Evolutionary conservation across 2,797 vertebrate genomes (phyloP), one percentile per base, ranked within the genome.

Genomic region (Gymnodraco acuticeps): DNA sequence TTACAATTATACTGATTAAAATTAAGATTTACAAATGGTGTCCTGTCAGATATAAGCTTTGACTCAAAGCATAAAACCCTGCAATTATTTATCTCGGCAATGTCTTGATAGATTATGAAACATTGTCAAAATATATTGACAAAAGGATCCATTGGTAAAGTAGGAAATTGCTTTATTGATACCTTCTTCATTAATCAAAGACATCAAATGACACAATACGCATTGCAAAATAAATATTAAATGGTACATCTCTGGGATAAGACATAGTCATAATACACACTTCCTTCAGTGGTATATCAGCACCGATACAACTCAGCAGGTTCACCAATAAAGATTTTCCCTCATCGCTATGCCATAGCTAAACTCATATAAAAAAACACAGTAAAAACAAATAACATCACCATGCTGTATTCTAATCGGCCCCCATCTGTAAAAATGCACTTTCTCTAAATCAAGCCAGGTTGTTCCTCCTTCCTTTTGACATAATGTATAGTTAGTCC

Each of bases 341-440:
- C 63, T 78, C 43, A 67, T 69, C 60, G 13, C 20, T 19, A 27
- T 72, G 68, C n/a, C n/a, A 10, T 31, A 80, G 65, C 27, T 54
- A 33, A 58, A 61, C 42, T 13, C 54, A 50, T 61, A 65, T 50
- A 63, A 55, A 87, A 61, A 73, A 70, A 80, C 60, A 43, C 69
- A 60, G 76, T 73, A 55, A 63, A 77, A 59, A 80, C 62, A 31
- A 50, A 65, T 67, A 74, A 65, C 74, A 73, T 76, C 74, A 64
- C 61, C 45, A 70, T 78, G 55, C 80, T 84, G 42, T 27, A 45
- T 77, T 77, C 55, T 78, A 80, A 86, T 62, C 43, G 59, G 47
- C 70, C 79, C 79, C 86, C 88, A 88, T 88, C 87, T 90, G 85
- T 46, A 79, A 54, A 83, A 65, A 70, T 63, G 64, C 59, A 60